Evolutionary conservation across 2,797 vertebrate genomes (phyloP), one percentile per base, ranked within the genome.

Genomic region (Tinamus major): DNA sequence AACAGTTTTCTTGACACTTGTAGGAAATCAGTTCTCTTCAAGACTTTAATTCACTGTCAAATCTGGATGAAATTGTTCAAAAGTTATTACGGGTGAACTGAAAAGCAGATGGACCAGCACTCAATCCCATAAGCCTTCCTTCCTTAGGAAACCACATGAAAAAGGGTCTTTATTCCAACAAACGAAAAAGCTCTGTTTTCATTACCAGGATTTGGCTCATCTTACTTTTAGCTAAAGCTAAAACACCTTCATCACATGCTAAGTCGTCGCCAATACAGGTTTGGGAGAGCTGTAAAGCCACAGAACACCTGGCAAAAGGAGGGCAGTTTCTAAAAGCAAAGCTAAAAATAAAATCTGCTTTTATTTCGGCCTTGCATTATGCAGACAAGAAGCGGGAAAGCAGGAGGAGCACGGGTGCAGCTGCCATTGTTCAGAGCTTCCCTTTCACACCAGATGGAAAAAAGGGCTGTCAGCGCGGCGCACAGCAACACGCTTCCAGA

Each of bases 81-180:
- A 86, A 92, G 70, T 87, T 94, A 96, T 69, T 91, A 92, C 84
- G 79, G 67, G 77, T 61, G 67, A 95, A 88, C n/a, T 41, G 42
- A 88, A 90, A 77, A 95, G 59, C 91, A 95, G 94, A 96, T 93
- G 82, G 81, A 91, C 67, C 86, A 94, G 86, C 0, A 1, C 20
- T 91, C 89, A 82, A 75, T 39, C 80, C 58, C 0, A 0, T 92
- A 92, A 96, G 6, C 77, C 23, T 79, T 15, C 27, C 27, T 79
- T 84, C 46, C 90, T 90, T 37, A 76, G 48, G 48, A 68, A 92
- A 24, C 13, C 23, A 86, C 48, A 68, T 13, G 24, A 51, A 82
- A 18, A 42, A 26, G 63, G 70, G 21, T 37, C 44, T 64, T 81
- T 68, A 93, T 70, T 90, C 41, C 85, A 79, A 86, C 64, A 81